These are phyloP conservation scores for Epinotia demarniana DNA, from an alignment of 2,888 invertebrate genomes.

Conservation along the genomic window DNA sequence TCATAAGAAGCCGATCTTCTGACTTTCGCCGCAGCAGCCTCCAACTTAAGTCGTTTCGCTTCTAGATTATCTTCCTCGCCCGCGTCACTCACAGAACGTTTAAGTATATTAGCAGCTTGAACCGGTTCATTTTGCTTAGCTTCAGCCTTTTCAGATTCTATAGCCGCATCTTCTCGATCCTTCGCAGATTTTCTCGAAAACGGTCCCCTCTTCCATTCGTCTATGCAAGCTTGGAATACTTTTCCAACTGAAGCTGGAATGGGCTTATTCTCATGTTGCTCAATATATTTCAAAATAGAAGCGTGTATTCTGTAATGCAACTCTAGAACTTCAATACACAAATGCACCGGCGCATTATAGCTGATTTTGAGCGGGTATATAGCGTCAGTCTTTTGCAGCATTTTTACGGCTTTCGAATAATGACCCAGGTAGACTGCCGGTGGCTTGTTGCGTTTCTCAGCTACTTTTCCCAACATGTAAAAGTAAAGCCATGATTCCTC, in stretches of 20 bases:
- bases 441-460: constrained; percentile 92
- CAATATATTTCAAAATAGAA: constrained; percentile 94
- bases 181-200: constrained; percentile 72
- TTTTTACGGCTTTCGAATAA: constrained; percentile 91
- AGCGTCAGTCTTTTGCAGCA: constrained; percentile 91
- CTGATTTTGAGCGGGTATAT: constrained; percentile 94
- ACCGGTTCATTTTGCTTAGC: constrained; percentile 62
- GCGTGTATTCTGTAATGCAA: constrained; percentile 93
- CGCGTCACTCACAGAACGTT: constrained; percentile 78
- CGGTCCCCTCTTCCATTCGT: constrained; percentile 76
- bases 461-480: constrained; percentile 98
- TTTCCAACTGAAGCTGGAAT: constrained; percentile 85
- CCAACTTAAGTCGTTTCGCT: constrained; percentile 72
- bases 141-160: constrained; percentile 59
- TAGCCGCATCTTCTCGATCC: constrained; percentile 53
- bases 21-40: constrained; percentile 77
- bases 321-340: constrained; percentile 95
- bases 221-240: constrained; percentile 85
- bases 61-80: constrained; percentile 77
- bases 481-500: constrained; percentile 97
- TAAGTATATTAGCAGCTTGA: constrained; percentile 78
- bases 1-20: constrained; percentile 78
- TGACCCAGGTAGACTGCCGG: constrained; percentile 90
- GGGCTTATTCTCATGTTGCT: constrained; percentile 89
- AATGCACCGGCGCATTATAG: constrained; percentile 92